Percentiles rank a stretch among this genome's conserved stretches.
These are phyloP conservation scores for Copidosoma aretas DNA, from an alignment of 2,888 invertebrate genomes.

Conservation along the genomic window DNA sequence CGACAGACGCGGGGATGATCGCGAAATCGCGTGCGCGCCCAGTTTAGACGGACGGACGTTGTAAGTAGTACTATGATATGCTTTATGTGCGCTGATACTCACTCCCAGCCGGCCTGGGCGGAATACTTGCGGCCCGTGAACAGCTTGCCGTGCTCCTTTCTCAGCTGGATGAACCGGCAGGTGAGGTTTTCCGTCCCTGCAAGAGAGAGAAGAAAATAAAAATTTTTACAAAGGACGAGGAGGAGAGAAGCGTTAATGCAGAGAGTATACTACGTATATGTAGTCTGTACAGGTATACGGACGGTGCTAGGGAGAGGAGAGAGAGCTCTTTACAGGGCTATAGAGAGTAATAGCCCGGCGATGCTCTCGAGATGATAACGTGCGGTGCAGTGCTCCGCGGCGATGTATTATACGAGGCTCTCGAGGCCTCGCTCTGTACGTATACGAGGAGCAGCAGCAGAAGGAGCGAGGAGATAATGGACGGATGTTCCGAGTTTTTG, in stretches of 20 bases:
- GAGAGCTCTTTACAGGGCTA: too few relatives aligned
- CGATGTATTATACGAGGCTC: neutral
- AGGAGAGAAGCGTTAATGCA: constrained; percentile 2
- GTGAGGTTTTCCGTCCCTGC: constrained; percentile 56
- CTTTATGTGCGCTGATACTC: constrained; percentile 39
- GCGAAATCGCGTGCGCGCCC: neutral
- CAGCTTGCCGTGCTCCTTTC: constrained; percentile 55
- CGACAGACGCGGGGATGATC: neutral
- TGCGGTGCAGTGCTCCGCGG: neutral
- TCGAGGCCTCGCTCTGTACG: neutral
- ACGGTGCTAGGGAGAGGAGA: neutral
- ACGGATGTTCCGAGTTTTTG: constrained; percentile 21
- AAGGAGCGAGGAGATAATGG: constrained; percentile 22
- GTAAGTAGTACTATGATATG: neutral
- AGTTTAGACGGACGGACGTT: too few relatives aligned
- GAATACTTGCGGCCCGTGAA: constrained; percentile 56
- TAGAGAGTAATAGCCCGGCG: neutral
- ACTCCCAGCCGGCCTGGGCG: constrained; percentile 53
- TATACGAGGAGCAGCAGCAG: constrained; percentile 6
- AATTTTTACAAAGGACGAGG: neutral
- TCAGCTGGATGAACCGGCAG: constrained; percentile 53
- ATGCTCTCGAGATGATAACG: constrained; percentile 25
- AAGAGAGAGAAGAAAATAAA: neutral
- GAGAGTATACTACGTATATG: neutral
- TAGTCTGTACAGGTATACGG: neutral